These are phyloP conservation scores for Cerastis leucographa DNA, from an alignment of 2,888 invertebrate genomes.

Conservation along the genomic window DNA sequence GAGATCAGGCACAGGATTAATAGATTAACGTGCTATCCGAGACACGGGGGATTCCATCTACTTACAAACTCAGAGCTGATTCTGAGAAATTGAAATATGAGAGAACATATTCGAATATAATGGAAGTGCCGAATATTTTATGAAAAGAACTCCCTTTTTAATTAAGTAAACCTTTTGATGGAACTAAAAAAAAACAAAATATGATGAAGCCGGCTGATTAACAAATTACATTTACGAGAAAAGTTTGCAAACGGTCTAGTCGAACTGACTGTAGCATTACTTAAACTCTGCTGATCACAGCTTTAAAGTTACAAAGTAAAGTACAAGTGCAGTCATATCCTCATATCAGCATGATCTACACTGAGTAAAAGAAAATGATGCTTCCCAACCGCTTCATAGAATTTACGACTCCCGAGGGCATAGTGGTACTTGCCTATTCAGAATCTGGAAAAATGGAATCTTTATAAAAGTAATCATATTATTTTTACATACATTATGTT, in stretches of 20 bases:
- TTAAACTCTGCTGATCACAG: neutral
- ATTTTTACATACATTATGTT: constrained; percentile 28
- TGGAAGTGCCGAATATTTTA: neutral
- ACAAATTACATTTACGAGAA: neutral
- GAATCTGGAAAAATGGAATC: constrained; percentile 27
- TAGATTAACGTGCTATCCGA: neutral
- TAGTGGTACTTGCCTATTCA: constrained; percentile 37
- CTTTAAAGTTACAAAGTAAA: constrained; percentile 28
- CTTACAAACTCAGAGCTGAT: neutral
- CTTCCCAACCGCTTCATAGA: constrained; percentile 48
- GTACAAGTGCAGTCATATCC: constrained; percentile 21
- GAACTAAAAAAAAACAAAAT: neutral
- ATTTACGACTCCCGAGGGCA: constrained; percentile 46
- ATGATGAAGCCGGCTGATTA: neutral
- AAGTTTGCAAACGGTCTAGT: neutral
- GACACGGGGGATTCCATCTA: neutral
- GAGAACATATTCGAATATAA: neutral
- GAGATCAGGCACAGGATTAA: neutral
- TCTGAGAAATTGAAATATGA: neutral
- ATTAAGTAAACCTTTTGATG: neutral
- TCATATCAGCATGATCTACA: constrained; percentile 34
- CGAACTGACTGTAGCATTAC: neutral
- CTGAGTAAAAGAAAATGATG: constrained; percentile 36
- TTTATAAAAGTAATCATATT: constrained; percentile 24
- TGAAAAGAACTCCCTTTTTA: neutral